Evolutionary conservation across 1,140 invertebrate genomes (phyloP).

Genomic region (Babylonia areolata): DNA sequence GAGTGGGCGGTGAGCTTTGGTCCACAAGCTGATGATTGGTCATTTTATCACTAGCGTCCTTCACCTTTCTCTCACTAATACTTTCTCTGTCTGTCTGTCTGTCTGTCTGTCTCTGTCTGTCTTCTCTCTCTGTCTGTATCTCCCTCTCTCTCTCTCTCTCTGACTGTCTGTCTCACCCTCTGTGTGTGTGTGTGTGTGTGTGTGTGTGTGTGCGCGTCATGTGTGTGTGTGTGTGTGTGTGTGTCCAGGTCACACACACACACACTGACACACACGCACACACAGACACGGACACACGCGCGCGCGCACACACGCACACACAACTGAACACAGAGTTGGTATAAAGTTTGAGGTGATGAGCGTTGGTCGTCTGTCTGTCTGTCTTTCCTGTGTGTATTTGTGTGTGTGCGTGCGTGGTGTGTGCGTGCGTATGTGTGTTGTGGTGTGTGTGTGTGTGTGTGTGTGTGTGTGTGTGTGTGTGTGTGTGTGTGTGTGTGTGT

Average conservation of each 20-base stretch:
- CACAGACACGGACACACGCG: no score
- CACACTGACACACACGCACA: neutral
- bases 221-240: slow-evolving; percentile 13
- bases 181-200: slow-evolving; percentile 11
- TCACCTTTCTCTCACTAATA: neutral
- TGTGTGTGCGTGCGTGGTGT: neutral
- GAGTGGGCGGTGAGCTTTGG: no score
- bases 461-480: neutral
- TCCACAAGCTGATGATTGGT: no score
- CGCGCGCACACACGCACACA: no score
- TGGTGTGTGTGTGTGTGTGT: neutral
- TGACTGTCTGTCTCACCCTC: neutral
- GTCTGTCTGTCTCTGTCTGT: neutral
- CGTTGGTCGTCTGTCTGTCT: neutral
- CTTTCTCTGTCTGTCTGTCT: neutral
- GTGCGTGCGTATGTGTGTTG: neutral
- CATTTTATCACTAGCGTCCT: no score
- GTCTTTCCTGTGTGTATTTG: neutral
- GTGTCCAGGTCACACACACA: neutral
- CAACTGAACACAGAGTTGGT: neutral
- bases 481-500: neutral
- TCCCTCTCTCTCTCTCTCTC: slow-evolving; percentile 8
- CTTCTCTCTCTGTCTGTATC: neutral
- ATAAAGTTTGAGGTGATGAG: no score
- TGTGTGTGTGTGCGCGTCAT: no score